phyloP scores from a whole-genome alignment of 1,140 invertebrate genomes.

The Drosophila lowei region DNA sequence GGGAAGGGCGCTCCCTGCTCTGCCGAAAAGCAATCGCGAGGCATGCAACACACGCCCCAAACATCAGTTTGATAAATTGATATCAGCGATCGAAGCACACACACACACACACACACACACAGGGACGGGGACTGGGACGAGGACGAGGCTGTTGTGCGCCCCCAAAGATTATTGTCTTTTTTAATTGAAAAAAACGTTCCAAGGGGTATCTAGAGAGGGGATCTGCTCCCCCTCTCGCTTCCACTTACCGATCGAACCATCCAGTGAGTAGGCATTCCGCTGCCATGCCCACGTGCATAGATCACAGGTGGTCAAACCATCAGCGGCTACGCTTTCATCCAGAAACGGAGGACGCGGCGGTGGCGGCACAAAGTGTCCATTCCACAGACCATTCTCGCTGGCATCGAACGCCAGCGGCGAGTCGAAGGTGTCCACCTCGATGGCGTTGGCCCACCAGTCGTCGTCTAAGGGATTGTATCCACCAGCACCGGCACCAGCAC shows the following conservation, averaged over 20 bases:
- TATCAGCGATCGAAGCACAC: constrained; percentile 73
- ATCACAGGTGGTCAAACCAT: constrained; percentile 89
- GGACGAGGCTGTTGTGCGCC: constrained; percentile 15
- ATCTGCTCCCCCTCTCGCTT: no score
- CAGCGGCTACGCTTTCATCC: constrained; percentile 86
- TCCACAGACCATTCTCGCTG: constrained; percentile 87
- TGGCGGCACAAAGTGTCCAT: constrained; percentile 87
- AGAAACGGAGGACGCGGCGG: constrained; percentile 87
- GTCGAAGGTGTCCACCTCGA: constrained; percentile 82
- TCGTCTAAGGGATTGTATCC: constrained; percentile 70
- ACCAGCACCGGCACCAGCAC: neutral
- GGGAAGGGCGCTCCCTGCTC: constrained; percentile 16
- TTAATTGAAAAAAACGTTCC: constrained; percentile 65
- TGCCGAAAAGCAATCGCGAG: constrained; percentile 75
- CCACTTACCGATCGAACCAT: constrained; percentile 80
- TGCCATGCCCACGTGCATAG: constrained; percentile 87
- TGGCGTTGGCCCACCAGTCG: constrained; percentile 82
- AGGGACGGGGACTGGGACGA: no score
- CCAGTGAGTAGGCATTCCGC: constrained; percentile 81
- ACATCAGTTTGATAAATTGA: constrained; percentile 82
- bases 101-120: no score
- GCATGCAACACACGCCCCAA: constrained; percentile 67
- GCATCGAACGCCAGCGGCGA: constrained; percentile 85
- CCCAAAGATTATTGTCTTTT: constrained; percentile 72
- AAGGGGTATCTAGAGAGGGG: no score